Percentiles rank a stretch among this genome's conserved stretches.
phyloP scores from a whole-genome alignment of 2,888 invertebrate genomes.

The Drosophila pseudotalamancana region DNA sequence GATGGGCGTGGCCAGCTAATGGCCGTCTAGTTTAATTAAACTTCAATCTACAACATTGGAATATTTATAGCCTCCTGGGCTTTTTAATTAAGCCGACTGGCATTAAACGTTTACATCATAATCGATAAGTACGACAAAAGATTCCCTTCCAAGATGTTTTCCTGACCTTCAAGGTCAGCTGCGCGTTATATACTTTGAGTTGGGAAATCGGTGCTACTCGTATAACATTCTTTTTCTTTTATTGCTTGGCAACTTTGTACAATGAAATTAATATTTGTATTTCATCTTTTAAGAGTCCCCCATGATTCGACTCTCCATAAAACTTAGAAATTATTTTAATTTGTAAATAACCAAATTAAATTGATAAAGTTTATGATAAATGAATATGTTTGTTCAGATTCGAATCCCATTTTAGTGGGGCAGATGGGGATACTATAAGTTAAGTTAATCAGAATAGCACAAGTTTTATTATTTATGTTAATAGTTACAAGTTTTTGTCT shows the following conservation, averaged over 20 bases:
- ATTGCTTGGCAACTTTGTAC: not conserved
- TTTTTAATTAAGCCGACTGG: constrained; percentile 45
- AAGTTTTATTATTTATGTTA: too few relatives aligned
- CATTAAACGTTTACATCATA: constrained; percentile 13
- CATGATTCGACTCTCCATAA: too few relatives aligned
- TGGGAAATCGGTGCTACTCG: not conserved
- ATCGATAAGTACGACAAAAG: constrained; percentile 15
- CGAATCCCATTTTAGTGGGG: too few relatives aligned
- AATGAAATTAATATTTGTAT: too few relatives aligned
- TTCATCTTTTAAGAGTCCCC: too few relatives aligned
- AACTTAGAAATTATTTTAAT: too few relatives aligned
- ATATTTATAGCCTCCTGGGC: constrained; percentile 66
- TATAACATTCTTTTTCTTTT: not conserved
- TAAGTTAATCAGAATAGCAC: too few relatives aligned
- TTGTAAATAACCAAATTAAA: too few relatives aligned
- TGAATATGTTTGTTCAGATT: too few relatives aligned
- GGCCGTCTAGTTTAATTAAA: constrained; percentile 67
- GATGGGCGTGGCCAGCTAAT: constrained; percentile 14
- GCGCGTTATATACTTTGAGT: not conserved
- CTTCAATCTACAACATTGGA: constrained; percentile 68
- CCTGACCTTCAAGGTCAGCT: constrained; percentile 1
- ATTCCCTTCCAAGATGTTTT: not conserved
- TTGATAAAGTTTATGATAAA: too few relatives aligned
- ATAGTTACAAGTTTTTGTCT: too few relatives aligned
- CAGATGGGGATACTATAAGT: too few relatives aligned